Conservation (phyloP, 2,113 vertebrate species). For the Grammomys dolichurus region DNA sequence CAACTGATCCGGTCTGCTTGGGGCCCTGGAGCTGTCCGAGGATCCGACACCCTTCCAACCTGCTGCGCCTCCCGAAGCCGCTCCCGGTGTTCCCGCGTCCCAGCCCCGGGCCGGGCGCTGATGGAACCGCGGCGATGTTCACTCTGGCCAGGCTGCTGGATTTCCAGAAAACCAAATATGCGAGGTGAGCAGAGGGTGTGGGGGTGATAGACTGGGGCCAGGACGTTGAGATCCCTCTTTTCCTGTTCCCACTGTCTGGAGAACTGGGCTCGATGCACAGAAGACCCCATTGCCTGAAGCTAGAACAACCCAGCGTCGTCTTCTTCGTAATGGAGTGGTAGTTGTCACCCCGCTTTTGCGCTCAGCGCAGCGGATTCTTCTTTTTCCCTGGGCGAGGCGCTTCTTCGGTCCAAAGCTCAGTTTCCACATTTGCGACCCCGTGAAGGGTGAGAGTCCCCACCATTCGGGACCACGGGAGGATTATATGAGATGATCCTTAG, state of each 20-base stretch:
- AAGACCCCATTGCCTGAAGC: not conserved
- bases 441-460: not conserved
- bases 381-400: not conserved
- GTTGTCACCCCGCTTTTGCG: not conserved
- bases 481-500: not conserved
- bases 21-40: not conserved
- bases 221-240: not conserved
- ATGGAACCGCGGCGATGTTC: slow-evolving; percentile 87
- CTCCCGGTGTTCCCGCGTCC: not conserved
- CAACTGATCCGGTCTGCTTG: not conserved
- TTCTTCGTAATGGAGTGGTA: not conserved
- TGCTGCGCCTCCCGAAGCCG: slow-evolving; percentile 5
- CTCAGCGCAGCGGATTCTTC: not conserved
- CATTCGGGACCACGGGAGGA: not conserved
- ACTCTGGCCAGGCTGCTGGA: slow-evolving; percentile 88
- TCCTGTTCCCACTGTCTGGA: not conserved
- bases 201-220: not conserved
- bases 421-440: not conserved
- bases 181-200: slow-evolving; percentile 88
- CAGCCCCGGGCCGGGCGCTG: slow-evolving; percentile 60
- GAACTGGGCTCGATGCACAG: not conserved
- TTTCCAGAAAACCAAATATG: slow-evolving; percentile 93
- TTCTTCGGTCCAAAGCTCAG: not conserved
- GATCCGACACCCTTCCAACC: slow-evolving; percentile 43
- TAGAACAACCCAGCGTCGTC: not conserved